Conservation (phyloP, 2,797 vertebrate species). For the Podargus strigoides region DNA sequence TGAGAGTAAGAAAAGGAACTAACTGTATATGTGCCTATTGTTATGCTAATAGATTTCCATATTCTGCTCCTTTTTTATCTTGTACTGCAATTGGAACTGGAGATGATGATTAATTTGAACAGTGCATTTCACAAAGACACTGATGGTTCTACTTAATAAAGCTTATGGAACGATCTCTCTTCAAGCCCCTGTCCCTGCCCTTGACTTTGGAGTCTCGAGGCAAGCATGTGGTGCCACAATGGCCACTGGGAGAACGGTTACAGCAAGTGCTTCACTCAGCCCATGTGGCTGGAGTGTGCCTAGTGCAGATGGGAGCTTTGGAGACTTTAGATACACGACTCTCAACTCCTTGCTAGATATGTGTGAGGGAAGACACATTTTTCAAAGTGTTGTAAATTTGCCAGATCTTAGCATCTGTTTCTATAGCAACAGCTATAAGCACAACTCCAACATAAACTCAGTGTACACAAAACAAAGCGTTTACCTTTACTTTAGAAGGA, state of each 20-base stretch:
- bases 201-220: not conserved
- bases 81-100: not conserved
- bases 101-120: not conserved
- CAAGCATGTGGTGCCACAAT: not conserved
- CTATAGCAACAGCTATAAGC: not conserved
- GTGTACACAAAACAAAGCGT: not conserved
- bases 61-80: not conserved
- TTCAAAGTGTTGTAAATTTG: not conserved
- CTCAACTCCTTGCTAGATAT: not conserved
- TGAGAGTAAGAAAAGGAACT: not conserved
- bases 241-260: not conserved
- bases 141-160: not conserved
- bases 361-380: not conserved
- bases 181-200: not conserved
- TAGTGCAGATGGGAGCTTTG: not conserved
- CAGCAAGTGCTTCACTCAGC: not conserved
- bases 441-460: not conserved
- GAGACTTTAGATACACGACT: not conserved
- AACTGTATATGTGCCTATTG: not conserved
- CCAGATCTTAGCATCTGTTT: not conserved
- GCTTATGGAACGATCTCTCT: not conserved
- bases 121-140: not conserved
- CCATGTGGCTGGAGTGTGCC: not conserved
- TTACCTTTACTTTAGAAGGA: not conserved
- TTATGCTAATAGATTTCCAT: not conserved